Evolutionary conservation across 2,797 vertebrate genomes (phyloP).

Genomic region (Molossus alvarezi): DNA sequence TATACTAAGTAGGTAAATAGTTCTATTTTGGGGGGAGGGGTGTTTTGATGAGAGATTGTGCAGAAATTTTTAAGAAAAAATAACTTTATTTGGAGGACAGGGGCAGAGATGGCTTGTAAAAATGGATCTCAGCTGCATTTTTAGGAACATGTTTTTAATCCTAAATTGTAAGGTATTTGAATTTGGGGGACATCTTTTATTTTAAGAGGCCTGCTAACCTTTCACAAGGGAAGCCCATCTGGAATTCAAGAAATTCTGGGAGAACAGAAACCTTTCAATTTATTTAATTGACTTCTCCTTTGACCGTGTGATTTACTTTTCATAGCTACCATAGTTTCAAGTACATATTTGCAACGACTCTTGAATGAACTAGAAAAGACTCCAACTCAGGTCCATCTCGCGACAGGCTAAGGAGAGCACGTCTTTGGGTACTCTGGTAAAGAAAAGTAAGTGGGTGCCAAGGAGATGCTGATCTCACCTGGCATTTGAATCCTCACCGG

Average conservation of each 20-base stretch:
- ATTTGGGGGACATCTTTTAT: constrained; percentile 44
- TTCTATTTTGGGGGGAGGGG: neutral
- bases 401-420: neutral
- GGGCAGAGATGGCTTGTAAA: neutral
- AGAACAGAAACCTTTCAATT: constrained; percentile 61
- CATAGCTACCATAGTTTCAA: constrained; percentile 68
- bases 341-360: constrained; percentile 62
- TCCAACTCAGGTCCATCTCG: constrained; percentile 48
- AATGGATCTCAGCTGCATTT: constrained; percentile 9
- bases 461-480: neutral
- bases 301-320: constrained; percentile 61
- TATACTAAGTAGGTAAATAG: neutral
- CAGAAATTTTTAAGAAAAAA: neutral
- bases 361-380: constrained; percentile 56
- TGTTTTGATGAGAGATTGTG: constrained; percentile 25
- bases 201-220: constrained; percentile 46
- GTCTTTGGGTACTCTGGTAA: neutral
- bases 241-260: constrained; percentile 61
- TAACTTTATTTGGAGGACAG: neutral
- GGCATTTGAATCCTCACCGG: neutral
- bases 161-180: neutral
- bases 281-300: constrained; percentile 68
- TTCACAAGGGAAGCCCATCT: constrained; percentile 48
- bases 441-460: neutral
- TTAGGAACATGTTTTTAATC: neutral